A percentile compares a stretch with the other conserved stretches of the same genome.
Conservation (phyloP, 2,888 invertebrate genomes). For the Nycteola revayana region DNA sequence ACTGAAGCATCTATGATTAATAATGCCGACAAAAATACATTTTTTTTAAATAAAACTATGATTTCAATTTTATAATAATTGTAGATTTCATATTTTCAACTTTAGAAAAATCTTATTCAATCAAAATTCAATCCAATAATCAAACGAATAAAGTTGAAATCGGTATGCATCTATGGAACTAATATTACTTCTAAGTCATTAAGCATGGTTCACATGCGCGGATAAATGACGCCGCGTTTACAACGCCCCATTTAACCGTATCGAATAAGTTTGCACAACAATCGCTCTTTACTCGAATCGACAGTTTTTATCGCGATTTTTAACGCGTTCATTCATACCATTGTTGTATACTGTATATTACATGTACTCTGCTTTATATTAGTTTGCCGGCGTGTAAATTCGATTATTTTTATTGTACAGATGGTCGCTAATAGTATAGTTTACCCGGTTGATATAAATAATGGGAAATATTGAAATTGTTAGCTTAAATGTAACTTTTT, state of each 20-base stretch:
- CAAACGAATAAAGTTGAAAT: constrained; percentile 7
- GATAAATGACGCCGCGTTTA: constrained; percentile 58
- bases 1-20: constrained; percentile 38
- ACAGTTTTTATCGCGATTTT: constrained; percentile 70
- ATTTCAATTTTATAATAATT: constrained; percentile 26
- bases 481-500: constrained; percentile 29
- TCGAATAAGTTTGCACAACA: constrained; percentile 80
- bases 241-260: constrained; percentile 76
- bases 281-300: constrained; percentile 75
- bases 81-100: constrained; percentile 1
- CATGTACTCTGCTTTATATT: constrained; percentile 46
- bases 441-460: constrained; percentile 65
- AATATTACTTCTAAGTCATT: constrained; percentile 70
- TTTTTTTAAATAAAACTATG: constrained; percentile 18
- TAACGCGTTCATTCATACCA: constrained; percentile 60
- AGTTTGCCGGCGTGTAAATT: constrained; percentile 73
- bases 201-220: constrained; percentile 72
- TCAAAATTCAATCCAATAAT: background rate
- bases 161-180: background rate
- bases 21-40: constrained; percentile 39
- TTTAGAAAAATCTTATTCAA: background rate
- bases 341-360: constrained; percentile 58
- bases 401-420: constrained; percentile 74
- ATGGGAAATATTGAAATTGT: constrained; percentile 33
- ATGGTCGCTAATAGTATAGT: constrained; percentile 56